These are phyloP conservation scores for Hydrotaea diabolus DNA, from an alignment of 2,888 invertebrate species.

Conservation along the genomic window DNA sequence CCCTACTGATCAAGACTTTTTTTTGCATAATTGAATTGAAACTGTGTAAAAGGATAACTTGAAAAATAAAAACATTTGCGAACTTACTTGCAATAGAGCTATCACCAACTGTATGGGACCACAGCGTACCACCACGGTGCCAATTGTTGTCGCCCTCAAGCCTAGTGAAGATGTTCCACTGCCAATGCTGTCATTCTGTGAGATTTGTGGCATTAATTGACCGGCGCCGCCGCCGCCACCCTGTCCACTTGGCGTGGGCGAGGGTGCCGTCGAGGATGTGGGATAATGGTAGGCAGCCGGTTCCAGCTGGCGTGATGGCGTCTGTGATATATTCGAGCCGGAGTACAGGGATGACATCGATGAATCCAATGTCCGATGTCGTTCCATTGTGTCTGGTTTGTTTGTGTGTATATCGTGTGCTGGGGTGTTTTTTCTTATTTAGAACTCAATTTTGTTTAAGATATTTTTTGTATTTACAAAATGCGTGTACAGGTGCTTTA, in stretches of 20 bases:
- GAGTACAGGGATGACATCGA: constrained; percentile 80
- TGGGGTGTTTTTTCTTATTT: constrained; percentile 33
- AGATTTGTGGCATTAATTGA: constrained; percentile 41
- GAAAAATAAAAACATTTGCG: not conserved
- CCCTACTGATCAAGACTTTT: constrained; percentile 59
- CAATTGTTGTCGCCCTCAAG: constrained; percentile 89
- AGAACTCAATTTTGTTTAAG: constrained; percentile 33
- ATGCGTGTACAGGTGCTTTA: constrained; percentile 3
- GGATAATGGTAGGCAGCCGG: constrained; percentile 75
- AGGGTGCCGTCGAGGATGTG: constrained; percentile 75
- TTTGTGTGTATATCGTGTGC: not conserved
- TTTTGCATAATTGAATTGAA: constrained; percentile 25
- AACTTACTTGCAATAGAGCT: constrained; percentile 90
- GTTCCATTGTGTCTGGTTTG: constrained; percentile 65
- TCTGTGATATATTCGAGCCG: constrained; percentile 73
- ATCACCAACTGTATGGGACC: constrained; percentile 93
- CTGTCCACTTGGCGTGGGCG: constrained; percentile 75
- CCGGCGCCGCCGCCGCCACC: constrained; percentile 38
- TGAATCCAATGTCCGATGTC: constrained; percentile 78
- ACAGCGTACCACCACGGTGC: constrained; percentile 94
- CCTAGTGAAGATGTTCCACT: constrained; percentile 65
- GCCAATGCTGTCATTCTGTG: constrained; percentile 55
- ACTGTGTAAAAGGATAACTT: not conserved
- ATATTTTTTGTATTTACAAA: constrained; percentile 32
- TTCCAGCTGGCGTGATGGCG: constrained; percentile 70